Evolutionary conservation across 2,888 invertebrate genomes (phyloP), one percentile per base, ranked within the genome.

Genomic region (Torymus auratus): DNA sequence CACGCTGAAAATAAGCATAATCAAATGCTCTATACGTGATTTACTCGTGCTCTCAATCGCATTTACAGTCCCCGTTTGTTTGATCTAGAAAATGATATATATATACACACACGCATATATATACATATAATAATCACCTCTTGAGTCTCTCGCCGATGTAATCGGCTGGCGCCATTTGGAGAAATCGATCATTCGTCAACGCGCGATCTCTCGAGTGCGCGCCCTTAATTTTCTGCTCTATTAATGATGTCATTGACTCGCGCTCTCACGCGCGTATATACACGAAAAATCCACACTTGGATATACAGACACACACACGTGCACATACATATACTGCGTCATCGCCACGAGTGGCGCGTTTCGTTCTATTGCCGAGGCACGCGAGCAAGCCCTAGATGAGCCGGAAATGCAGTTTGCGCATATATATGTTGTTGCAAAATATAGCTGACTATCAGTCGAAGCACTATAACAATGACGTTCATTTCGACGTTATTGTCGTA

Each of bases 161-260:
- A 41, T 41, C 11, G 28, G 14, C n/a, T 3, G 10, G 52, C 41
- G 65, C 20, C 65, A 13, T 65, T 23, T 41, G 60, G 74, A 75
- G 78, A 78, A 82, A 82, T 78, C 71, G 74, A 78, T 78, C 65
- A 71, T 41, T 71, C 78, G 68, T 62, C 62, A 20, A 12, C 56
- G 53, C 17, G 55, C 71, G 41, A 41, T 41, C 41, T 68, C 64
- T 60, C 50, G 7, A 23, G 28, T 2, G 50, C 23, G 20, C 41
- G 61, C 50, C 55, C 74, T 14, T 71, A 73, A 80, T 71, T 82
- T 81, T 80, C 78, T 76, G 78, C 82, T 78, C 80, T 82, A 79
- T 55, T 79, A 81, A 83, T 58, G 73, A 81, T 78, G 78, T 78
- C 82, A 76, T 77, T 78, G 78, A 72, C 76, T 73, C 70, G 50